Base-by-base conservation (phyloP, 2,113 vertebrate genomes). In the Phycodurus eques region DNA sequence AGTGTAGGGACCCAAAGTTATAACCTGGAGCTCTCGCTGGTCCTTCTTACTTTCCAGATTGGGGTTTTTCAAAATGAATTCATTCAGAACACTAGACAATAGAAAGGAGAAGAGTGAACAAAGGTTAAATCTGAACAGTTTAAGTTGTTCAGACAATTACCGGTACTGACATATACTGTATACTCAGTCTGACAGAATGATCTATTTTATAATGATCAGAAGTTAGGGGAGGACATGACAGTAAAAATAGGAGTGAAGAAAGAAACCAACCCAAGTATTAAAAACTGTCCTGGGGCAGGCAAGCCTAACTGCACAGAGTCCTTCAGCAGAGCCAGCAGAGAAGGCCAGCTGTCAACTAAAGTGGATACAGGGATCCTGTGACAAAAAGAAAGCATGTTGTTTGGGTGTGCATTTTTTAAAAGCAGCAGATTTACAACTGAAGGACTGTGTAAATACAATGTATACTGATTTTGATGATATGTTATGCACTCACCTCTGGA, bases 21-120 rank as follows among this genome's bases (percentile, higher is more conserved):
- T 90, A 88, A 98, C 97, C 95, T 99, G 98, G 70, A 99, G 93
- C 83, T 99, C 98, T 87, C 98, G 92, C 85, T 99, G 98, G 85
- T 99, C 98, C 83, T 99, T 99, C 91, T 99, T 99, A 88, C 93
- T 99, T 83, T 99, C 98, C 82, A 99, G 86, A 74, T 92, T 98
- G 61, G 98, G 98, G 76, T 98, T 99, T 93, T 99, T 99, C 92
- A 99, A 93, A 79, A 99, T 99, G 76, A 99, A 99, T 77, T 99
- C 97, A 88, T 99, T 99, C 63, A 99, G 90, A 89, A 99, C 94
- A 68, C 98, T 99, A 71, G 78, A 83, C 51, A 74, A 80, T 43
- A 74, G 43, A 82, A 72, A 31, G 67, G 6, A 68, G 8, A 61
- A 51, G 54, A 44, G 60, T 72, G 47, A 33, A 43, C 5, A 11